Evolutionary conservation across 1,140 invertebrate species (phyloP).

Genomic region (Drosophila bocqueti): DNA sequence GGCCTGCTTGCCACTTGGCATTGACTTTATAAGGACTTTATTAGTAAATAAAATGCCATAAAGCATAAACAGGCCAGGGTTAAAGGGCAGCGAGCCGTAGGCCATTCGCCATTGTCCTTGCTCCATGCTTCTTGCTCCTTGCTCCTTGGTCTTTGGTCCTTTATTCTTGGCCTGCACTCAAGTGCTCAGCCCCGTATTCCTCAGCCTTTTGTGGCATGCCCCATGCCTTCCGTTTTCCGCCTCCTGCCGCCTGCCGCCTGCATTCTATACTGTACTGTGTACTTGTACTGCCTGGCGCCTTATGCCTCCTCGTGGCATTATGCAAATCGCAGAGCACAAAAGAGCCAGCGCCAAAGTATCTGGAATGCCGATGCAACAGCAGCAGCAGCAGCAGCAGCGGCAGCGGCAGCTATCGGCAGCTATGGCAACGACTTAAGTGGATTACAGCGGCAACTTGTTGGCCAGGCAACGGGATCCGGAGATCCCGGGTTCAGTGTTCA

Average conservation of each 20-base stretch:
- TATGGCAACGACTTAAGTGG: constrained; percentile 55
- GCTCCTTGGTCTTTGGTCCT: constrained; percentile 19
- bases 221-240: neutral
- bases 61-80: constrained; percentile 37
- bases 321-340: constrained; percentile 55
- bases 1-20: constrained; percentile 4
- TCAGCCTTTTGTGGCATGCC: constrained; percentile 6
- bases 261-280: neutral
- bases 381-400: neutral
- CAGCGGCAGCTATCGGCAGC: constrained; percentile 21
- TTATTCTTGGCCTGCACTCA: constrained; percentile 31
- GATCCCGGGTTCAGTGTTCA: constrained; percentile 52
- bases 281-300: neutral
- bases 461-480: constrained; percentile 40
- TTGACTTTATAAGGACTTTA: constrained; percentile 57
- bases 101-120: constrained; percentile 40
- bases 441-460: constrained; percentile 64
- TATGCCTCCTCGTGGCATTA: constrained; percentile 43
- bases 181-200: constrained; percentile 25
- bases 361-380: constrained; percentile 40
- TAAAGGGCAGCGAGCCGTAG: constrained; percentile 21
- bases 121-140: constrained; percentile 23
- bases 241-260: neutral
- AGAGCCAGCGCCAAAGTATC: constrained; percentile 47
- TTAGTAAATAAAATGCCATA: constrained; percentile 61